phyloP scores from a whole-genome alignment of 2,888 invertebrate genomes.

The Orthosia gothica region DNA sequence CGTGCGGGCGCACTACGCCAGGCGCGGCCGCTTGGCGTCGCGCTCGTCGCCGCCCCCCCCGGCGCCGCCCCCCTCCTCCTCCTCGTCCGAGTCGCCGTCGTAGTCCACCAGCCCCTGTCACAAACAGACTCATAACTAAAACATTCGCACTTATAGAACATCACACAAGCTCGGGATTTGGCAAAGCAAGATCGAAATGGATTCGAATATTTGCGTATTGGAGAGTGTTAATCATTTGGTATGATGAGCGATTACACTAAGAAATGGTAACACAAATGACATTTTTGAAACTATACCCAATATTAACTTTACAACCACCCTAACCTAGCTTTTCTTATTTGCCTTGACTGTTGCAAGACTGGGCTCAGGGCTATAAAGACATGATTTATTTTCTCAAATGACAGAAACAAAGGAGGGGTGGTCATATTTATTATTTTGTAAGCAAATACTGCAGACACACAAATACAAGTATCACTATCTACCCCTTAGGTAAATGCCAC shows the following conservation, averaged over 20 bases:
- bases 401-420: conserved; percentile 44
- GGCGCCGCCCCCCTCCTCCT: conserved; percentile 92
- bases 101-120: conserved; percentile 98
- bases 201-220: conserved; percentile 22
- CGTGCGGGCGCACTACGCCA: conserved; percentile 79
- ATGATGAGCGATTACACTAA: conserved; percentile 14
- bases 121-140: conserved; percentile 33
- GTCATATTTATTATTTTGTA: conserved; percentile 10
- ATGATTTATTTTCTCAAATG: conserved; percentile 29
- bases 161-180: conserved; percentile 34
- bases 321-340: neutral
- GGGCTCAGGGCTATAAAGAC: neutral
- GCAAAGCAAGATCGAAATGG: conserved; percentile 45
- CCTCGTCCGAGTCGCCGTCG: conserved; percentile 99
- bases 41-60: conserved; percentile 84
- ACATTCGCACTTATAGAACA: conserved; percentile 11
- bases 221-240: neutral
- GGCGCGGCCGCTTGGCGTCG: conserved; percentile 94
- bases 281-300: neutral
- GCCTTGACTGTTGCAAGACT: neutral
- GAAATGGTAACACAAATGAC: conserved; percentile 19
- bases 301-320: conserved; percentile 7
- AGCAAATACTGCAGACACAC: conserved; percentile 10
- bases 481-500: neutral
- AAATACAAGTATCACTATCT: conserved; percentile 10